phyloP scores from a whole-genome alignment of 92 coral and sea anemone genomes.

The Phenganax marumi region DNA sequence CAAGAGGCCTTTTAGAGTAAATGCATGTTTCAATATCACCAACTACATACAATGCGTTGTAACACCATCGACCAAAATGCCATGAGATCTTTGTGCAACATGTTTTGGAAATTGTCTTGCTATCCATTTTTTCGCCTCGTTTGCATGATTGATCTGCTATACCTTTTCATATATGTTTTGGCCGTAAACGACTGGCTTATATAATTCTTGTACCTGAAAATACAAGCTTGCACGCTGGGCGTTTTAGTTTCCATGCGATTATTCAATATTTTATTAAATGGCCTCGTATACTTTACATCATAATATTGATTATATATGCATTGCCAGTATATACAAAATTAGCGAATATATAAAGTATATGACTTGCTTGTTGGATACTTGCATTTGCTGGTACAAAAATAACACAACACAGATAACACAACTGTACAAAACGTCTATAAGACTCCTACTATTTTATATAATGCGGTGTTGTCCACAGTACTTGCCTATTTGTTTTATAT shows the following conservation, averaged over 20 bases:
- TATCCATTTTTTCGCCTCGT: too few species aligned
- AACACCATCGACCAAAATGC: too few species aligned
- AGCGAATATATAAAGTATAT: background rate
- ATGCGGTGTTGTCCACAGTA: background rate
- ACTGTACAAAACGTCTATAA: slow-evolving; percentile 24
- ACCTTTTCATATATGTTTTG: too few species aligned
- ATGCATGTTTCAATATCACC: too few species aligned
- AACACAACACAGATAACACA: slow-evolving; percentile 18
- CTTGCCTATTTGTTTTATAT: slow-evolving; percentile 1
- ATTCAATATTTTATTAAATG: slow-evolving; percentile 14
- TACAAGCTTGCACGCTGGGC: background rate
- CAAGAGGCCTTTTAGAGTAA: too few species aligned
- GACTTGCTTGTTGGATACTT: background rate
- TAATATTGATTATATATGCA: slow-evolving; percentile 8
- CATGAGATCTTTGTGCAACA: too few species aligned
- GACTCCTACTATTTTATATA: background rate
- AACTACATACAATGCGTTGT: too few species aligned
- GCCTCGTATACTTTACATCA: background rate
- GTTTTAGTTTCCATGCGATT: background rate
- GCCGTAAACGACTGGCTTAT: too few species aligned
- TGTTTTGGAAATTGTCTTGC: too few species aligned
- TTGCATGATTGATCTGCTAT: too few species aligned
- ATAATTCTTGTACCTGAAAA: background rate
- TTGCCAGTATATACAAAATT: slow-evolving; percentile 14
- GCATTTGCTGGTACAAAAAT: background rate